These are phyloP conservation scores for Leptoclinus maculatus DNA, from an alignment of 2,797 vertebrate species.

Conservation along the genomic window DNA sequence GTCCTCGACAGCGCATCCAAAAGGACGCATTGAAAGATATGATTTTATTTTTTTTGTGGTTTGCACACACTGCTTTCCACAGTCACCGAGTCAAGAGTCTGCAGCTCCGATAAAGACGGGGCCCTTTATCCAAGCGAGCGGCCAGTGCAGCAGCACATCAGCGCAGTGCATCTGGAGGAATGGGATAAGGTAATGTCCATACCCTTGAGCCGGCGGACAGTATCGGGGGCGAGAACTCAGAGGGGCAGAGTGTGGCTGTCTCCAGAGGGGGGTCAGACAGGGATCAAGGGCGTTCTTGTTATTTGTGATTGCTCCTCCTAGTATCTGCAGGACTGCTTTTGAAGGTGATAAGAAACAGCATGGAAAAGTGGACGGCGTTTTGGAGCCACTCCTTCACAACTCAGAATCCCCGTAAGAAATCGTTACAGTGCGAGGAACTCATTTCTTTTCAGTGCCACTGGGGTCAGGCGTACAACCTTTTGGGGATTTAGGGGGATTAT, in stretches of 20 bases:
- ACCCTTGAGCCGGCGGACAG: constrained; percentile 54
- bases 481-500: constrained; percentile 77
- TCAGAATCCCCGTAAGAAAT: constrained; percentile 66
- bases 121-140: constrained; percentile 25
- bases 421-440: constrained; percentile 68
- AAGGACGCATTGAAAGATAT: constrained; percentile 21
- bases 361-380: constrained; percentile 51
- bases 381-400: constrained; percentile 56
- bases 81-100: constrained; percentile 49
- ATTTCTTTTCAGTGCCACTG: constrained; percentile 75
- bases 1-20: constrained; percentile 17
- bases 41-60: background rate
- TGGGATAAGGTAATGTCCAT: constrained; percentile 69
- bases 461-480: constrained; percentile 76
- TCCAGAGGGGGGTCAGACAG: constrained; percentile 61
- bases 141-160: constrained; percentile 38
- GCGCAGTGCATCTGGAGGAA: constrained; percentile 49
- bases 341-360: constrained; percentile 66
- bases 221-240: constrained; percentile 55
- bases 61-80: constrained; percentile 36
- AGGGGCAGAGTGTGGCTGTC: constrained; percentile 48
- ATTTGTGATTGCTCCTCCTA: constrained; percentile 76
- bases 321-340: constrained; percentile 65
- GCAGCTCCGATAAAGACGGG: constrained; percentile 59
- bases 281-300: constrained; percentile 80